Conservation (phyloP, 2,888 invertebrate genomes). For the Pyrrhia umbra region DNA sequence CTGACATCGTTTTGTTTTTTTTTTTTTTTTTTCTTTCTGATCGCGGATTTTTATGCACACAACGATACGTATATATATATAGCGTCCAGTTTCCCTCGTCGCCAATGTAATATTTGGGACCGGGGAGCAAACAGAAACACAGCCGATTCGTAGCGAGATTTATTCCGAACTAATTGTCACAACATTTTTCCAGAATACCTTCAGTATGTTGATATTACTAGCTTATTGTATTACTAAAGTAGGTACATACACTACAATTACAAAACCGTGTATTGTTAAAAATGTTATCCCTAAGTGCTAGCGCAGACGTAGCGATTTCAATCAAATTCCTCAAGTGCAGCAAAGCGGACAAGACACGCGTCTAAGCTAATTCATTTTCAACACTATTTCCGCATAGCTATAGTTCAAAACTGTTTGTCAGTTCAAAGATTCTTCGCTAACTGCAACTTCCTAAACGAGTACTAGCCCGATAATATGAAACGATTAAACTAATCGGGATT, state of each 20-base stretch:
- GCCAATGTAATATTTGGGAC: too few species aligned
- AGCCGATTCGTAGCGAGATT: too few species aligned
- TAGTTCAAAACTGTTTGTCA: neutral
- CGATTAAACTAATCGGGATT: slow-evolving; percentile 36
- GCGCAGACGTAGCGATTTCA: neutral
- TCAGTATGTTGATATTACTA: too few species aligned
- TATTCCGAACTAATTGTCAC: too few species aligned
- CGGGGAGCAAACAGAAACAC: too few species aligned
- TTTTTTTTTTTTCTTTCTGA: too few species aligned
- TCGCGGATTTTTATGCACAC: too few species aligned
- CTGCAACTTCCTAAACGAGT: slow-evolving; percentile 16
- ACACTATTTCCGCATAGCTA: neutral
- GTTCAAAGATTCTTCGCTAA: neutral
- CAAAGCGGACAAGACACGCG: neutral
- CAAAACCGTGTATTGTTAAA: neutral
- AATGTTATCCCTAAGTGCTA: neutral
- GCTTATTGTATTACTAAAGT: too few species aligned
- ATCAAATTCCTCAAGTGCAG: neutral
- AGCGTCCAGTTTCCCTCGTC: too few species aligned
- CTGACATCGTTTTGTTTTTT: slow-evolving; percentile 21
- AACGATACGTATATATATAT: too few species aligned
- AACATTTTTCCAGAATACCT: too few species aligned
- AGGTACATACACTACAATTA: neutral
- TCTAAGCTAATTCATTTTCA: neutral
- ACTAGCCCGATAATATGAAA: slow-evolving; percentile 3